Percentiles rank a stretch among this genome's conserved stretches.
Conservation (phyloP, 2,113 vertebrate genomes). For the Seriola quinqueradiata region DNA sequence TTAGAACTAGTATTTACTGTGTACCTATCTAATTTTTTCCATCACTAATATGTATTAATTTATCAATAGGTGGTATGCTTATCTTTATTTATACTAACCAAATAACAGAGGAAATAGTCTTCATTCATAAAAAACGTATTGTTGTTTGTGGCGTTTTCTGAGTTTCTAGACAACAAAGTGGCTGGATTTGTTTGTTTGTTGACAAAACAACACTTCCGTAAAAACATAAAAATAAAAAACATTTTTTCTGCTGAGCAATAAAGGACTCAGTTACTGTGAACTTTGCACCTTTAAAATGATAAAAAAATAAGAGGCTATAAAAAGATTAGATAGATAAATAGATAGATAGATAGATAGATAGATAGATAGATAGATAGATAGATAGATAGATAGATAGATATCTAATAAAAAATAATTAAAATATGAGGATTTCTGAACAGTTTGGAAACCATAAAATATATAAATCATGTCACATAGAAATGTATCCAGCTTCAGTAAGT, state of each 20-base stretch:
- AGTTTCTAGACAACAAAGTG: neutral
- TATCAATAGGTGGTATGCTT: neutral
- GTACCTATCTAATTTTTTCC: neutral
- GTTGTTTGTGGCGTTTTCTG: neutral
- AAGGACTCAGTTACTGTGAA: neutral
- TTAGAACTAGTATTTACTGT: neutral
- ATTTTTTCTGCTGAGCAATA: neutral
- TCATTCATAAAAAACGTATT: neutral
- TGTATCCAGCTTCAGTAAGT: neutral
- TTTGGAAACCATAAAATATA: neutral
- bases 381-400: constrained; percentile 24
- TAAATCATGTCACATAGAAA: neutral
- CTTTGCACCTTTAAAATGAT: neutral
- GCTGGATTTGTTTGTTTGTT: neutral
- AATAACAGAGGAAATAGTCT: neutral
- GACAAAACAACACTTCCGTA: neutral
- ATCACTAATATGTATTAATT: neutral
- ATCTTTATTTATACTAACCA: neutral
- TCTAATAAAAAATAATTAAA: neutral
- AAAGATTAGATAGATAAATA: constrained; percentile 36
- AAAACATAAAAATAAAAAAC: neutral
- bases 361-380: constrained; percentile 47
- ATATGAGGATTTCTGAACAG: neutral
- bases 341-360: constrained; percentile 43
- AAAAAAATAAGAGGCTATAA: neutral